phyloP scores from a whole-genome alignment of 1,140 invertebrate species.

The Microvelia longipes region DNA sequence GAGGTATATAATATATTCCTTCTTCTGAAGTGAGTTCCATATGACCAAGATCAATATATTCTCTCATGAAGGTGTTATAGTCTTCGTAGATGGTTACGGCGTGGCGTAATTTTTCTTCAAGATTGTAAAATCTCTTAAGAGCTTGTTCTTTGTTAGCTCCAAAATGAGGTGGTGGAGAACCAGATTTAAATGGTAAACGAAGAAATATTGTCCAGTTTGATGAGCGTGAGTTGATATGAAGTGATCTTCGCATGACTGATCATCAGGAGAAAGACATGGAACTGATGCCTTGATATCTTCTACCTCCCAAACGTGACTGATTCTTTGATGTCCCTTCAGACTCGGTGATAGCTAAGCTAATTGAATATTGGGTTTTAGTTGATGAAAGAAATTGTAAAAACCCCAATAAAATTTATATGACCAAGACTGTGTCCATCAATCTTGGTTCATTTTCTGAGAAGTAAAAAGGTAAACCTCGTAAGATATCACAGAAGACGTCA shows the following conservation, averaged over 20 bases:
- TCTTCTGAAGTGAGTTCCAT: background rate
- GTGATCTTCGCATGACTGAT: background rate
- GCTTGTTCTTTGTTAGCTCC: background rate
- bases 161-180: background rate
- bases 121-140: background rate
- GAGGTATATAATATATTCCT: background rate
- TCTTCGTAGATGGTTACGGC: background rate
- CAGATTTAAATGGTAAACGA: background rate
- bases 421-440: background rate
- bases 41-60: background rate
- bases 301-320: background rate
- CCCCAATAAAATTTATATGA: background rate
- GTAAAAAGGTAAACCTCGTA: background rate
- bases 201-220: background rate
- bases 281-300: background rate
- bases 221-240: background rate
- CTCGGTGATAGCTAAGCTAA: background rate
- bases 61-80: background rate
- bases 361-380: background rate
- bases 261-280: background rate
- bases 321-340: background rate
- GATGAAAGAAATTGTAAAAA: background rate
- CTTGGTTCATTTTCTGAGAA: background rate
- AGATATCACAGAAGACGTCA: background rate
- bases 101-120: background rate